phyloP scores from a whole-genome alignment of 2,113 vertebrate species.

The Emydocephalus ijimae region DNA sequence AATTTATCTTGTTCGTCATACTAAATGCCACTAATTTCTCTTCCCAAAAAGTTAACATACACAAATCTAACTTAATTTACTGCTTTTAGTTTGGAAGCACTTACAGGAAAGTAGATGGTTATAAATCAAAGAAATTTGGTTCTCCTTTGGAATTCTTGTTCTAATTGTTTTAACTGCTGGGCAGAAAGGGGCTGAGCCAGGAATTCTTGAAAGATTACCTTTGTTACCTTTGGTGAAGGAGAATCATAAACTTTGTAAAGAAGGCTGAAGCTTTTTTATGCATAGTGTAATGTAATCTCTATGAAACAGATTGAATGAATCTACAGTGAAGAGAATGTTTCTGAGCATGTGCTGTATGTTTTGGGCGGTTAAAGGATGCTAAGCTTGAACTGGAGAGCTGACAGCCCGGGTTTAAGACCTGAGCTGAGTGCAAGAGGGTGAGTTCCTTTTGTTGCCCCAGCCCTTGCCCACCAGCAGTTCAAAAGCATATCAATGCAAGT shows the following conservation, averaged over 20 bases:
- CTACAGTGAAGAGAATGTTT: not conserved
- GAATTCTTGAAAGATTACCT: not conserved
- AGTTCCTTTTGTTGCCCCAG: not conserved
- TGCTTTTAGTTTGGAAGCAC: not conserved
- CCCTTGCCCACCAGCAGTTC: not conserved
- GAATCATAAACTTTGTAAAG: not conserved
- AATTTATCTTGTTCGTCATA: not conserved
- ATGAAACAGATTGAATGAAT: not conserved
- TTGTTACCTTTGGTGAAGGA: constrained; percentile 22
- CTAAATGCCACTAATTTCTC: not conserved
- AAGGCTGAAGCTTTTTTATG: not conserved
- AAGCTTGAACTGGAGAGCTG: not conserved
- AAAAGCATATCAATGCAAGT: not conserved
- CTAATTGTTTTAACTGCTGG: constrained; percentile 13
- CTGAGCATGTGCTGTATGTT: not conserved
- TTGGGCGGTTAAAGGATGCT: not conserved
- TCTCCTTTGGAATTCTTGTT: not conserved
- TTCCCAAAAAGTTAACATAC: not conserved
- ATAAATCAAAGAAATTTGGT: not conserved
- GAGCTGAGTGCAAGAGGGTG: not conserved
- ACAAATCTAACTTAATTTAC: not conserved
- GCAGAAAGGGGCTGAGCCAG: not conserved
- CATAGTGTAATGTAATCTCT: not conserved
- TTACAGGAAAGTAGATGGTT: not conserved
- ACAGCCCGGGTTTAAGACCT: not conserved